Evolutionary conservation across 2,888 invertebrate species (phyloP), one percentile per base, ranked within the genome.

Genomic region (Drosophila setosimentum): DNA sequence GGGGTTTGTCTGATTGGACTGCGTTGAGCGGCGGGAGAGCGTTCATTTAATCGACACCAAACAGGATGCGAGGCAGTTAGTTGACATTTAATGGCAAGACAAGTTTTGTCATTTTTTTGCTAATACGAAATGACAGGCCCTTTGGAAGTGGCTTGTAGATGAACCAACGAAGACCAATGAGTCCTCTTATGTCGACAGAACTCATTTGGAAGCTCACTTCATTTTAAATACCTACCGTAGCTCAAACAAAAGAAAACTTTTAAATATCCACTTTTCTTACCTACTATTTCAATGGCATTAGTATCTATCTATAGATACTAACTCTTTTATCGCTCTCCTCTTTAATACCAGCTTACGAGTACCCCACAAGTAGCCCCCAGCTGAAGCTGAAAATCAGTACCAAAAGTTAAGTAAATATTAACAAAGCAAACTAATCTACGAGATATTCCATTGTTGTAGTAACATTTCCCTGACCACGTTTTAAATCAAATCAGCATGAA

Each of bases 11-110:
- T 71, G 88, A 79, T 83, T 83, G 82, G 79, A 68, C 59, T 66
- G 77, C 59, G 33, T 50, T 61, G 40, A 18, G 60, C 37, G 18
- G 57, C 48, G 18, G 13, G 21, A 55, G 35, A 35, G 64, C 76
- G 83, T 84, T 90, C 90, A 89, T 90, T 88, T 87, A 87, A 91
- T 83, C 86, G 87, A 91, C 90, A 91, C 90, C 90, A 86, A 68
- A 49, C 67, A 40, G 58, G 45, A 59, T 68, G 68, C 68, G 74
- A 76, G 60, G 62, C 82, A 79, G 84, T 80, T 82, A 82, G 74
- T 83, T 88, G 86, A 83, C 89, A 90, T 92, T 92, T 91, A 92
- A 92, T 91, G 92, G 90, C 91, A 87, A 83, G 85, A 91, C 88
- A 69, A 90, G 82, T 89, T 90, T 91, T 89, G 81, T 79, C 86